Base-by-base conservation (phyloP, 1,140 invertebrate species). In the Sitophilus oryzae region DNA sequence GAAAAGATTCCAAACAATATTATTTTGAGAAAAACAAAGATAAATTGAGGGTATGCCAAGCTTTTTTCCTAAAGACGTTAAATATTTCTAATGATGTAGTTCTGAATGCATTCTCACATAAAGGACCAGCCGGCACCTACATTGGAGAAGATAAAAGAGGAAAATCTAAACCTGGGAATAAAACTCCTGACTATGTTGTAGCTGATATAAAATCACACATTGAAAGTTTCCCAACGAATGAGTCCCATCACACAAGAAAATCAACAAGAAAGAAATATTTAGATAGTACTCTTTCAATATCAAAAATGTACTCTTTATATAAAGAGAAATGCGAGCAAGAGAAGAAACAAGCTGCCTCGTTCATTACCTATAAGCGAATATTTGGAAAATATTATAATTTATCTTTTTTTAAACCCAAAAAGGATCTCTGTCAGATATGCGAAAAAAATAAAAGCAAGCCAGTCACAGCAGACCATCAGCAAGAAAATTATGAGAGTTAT, bases 31-130 rank as follows among this genome's bases (percentile, higher is more conserved):
- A 47, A 34, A 15, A 47, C n/a, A 47, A 34, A 47, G 35, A 47
- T 18, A 47, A 47, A 47, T 15, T 47, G n/a, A 47, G 45, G 35
- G 35, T 47, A n/a, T 47, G 23, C 19, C 45, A 47, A 35, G 23
- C 45, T 19, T 47, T 47, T 47, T 47, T 47, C 16, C 19, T 35
- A 34, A 47, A 47, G n/a, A n/a, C n/a, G n/a, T n/a, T n/a, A n/a
- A 47, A 47, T 47, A 47, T 34, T 34, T 16, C 22, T 34, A 25
- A 3, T 47, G 45, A 47, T 35, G 23, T 47, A 9, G 22, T 34
- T 19, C 25, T 10, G 35, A 47, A 47, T 35, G 45, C 30, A 16
- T 35, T 34, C 18, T 10, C 15, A 34, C 16, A 47, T 25, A 47
- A 34, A 14, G 11, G 44, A 8, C 14, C 30, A 9, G 15, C 25